phyloP scores from a whole-genome alignment of 2,888 invertebrate genomes.

The Megalurothrips usitatus region DNA sequence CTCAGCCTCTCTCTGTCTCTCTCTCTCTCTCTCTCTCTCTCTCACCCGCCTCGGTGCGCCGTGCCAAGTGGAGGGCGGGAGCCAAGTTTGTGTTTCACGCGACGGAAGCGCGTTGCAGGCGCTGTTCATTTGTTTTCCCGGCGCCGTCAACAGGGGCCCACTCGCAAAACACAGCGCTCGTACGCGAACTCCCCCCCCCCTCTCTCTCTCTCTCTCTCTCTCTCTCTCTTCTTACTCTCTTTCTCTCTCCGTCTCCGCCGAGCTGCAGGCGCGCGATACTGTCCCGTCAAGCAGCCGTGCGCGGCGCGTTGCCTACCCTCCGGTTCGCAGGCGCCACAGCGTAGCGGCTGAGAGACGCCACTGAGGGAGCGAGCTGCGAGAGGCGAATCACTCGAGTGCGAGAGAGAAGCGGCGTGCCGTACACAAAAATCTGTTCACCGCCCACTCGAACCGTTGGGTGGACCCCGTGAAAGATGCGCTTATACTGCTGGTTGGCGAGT shows the following conservation, averaged over 20 bases:
- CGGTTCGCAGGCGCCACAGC: not conserved
- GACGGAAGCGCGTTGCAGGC: not conserved
- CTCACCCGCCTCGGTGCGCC: not conserved
- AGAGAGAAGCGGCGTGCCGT: too few relatives aligned
- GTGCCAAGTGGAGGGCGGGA: not conserved
- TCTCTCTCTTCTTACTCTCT: conserved; percentile 13
- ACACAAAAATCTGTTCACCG: too few relatives aligned
- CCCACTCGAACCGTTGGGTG: too few relatives aligned
- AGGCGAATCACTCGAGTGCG: too few relatives aligned
- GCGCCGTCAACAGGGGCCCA: not conserved
- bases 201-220: not conserved
- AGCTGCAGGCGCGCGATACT: not conserved
- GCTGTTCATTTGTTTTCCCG: conserved; percentile 8
- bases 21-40: not conserved
- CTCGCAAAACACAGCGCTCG: too few relatives aligned
- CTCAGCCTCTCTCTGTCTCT: not conserved
- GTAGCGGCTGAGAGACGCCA: not conserved
- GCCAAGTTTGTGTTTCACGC: conserved; percentile 20
- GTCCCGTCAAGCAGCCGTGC: not conserved
- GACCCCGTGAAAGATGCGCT: too few relatives aligned
- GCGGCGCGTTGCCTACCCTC: not conserved
- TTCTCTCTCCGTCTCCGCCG: not conserved
- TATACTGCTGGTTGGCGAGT: too few relatives aligned
- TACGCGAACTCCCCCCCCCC: not conserved
- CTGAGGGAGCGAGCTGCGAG: not conserved